phyloP scores from a whole-genome alignment of 2,113 vertebrate genomes.

The Bolborhynchus lineola region DNA sequence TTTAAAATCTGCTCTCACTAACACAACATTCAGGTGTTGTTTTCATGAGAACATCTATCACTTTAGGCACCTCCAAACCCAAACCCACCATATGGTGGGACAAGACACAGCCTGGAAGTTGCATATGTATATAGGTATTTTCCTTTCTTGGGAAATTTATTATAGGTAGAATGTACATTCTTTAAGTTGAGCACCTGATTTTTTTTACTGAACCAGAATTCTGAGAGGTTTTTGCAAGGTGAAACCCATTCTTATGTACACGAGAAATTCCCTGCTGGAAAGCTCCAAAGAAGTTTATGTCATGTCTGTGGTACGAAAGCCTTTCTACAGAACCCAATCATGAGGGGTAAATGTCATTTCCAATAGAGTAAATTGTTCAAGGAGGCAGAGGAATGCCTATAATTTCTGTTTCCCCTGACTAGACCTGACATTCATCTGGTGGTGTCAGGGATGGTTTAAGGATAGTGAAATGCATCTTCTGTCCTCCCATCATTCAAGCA shows the following conservation, averaged over 20 bases:
- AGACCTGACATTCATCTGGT: conserved; percentile 60
- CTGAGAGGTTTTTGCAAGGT: background rate
- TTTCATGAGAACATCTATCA: background rate
- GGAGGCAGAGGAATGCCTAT: conserved; percentile 46
- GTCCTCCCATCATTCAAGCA: background rate
- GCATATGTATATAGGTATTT: background rate
- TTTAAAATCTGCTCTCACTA: background rate
- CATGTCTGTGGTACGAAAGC: background rate
- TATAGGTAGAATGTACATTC: background rate
- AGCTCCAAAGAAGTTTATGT: conserved; percentile 8
- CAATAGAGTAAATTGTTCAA: conserved; percentile 8
- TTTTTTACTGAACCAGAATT: background rate
- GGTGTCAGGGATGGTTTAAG: conserved; percentile 52
- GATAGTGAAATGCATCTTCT: conserved; percentile 51
- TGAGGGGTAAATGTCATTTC: conserved; percentile 36
- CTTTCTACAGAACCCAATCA: background rate
- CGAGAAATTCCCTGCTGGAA: background rate
- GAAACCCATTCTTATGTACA: fast-evolving
- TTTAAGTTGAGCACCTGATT: background rate
- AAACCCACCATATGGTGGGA: background rate
- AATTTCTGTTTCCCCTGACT: conserved; percentile 23
- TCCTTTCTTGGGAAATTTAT: background rate
- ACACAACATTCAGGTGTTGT: background rate
- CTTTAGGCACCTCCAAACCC: background rate
- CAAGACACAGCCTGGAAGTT: background rate